Evolutionary conservation across 2,797 vertebrate genomes (phyloP), one percentile per base, ranked within the genome.

Genomic region (Lemur catta): DNA sequence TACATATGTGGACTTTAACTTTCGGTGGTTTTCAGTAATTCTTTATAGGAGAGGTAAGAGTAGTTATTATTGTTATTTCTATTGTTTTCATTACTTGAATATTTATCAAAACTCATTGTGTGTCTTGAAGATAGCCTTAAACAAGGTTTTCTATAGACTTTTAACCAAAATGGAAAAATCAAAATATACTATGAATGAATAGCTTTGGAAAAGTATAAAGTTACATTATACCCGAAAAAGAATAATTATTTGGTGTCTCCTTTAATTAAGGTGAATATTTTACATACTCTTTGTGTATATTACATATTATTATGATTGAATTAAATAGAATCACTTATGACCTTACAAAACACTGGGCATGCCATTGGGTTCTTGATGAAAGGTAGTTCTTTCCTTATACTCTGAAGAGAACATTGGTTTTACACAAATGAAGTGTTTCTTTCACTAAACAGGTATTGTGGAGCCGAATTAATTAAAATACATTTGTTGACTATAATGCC

Each of bases 201-300:
- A 52, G 11, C 41, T 95, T 93, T 85, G 26, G 59, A 89, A 92
- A 65, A 59, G 4, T 72, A 33, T 12, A 75, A 38, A 28, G 33
- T 76, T 71, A 63, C 46, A 35, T 76, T 78, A 57, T 65, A 75
- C 24, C 75, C 4, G 35, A 71, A 84, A 55, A 9, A 48, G 33
- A 90, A 89, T 59, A 76, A 35, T 55, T 72, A 38, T 65, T 55
- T 87, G 20, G 7, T 38, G 0, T 61, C 11, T 57, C 11, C 18
- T 89, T 88, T 74, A 92, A 81, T 14, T 82, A 74, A 94, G 65
- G 57, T 76, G 2, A 63, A 61, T 89, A 89, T 75, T 89, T 93
- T 48, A 65, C 93, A 67, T 93, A 33, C 2, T 20, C 2, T 94
- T 72, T 71, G 22, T 20, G 55, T 79, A 20, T 48, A 78, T 89